phyloP scores from a whole-genome alignment of 2,797 vertebrate species.

The Enteromius unitaeniatus region DNA sequence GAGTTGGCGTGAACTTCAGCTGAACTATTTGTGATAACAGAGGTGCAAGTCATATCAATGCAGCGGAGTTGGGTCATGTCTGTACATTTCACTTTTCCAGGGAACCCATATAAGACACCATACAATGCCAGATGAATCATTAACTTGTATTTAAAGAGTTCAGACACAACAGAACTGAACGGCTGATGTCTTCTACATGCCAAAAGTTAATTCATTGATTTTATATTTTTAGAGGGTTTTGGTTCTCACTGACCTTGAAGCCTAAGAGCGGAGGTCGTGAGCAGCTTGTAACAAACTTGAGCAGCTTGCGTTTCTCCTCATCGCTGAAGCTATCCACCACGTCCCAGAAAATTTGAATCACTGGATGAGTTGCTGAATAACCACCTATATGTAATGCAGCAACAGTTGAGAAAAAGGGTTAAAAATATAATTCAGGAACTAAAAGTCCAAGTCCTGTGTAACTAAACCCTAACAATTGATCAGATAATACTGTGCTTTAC shows the following conservation, averaged over 20 bases:
- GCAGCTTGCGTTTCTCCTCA: conserved; percentile 94
- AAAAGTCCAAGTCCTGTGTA: background rate
- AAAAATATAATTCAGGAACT: background rate
- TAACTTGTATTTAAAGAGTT: background rate
- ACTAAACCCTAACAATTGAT: background rate
- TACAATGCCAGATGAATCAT: conserved; percentile 18
- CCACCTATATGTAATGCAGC: conserved; percentile 79
- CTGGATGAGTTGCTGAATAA: conserved; percentile 92
- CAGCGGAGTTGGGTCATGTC: conserved; percentile 3
- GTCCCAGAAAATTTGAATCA: conserved; percentile 96
- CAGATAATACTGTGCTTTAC: background rate
- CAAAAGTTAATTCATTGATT: background rate
- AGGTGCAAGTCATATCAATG: background rate
- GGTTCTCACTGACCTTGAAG: conserved; percentile 86
- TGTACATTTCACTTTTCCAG: conserved; percentile 25
- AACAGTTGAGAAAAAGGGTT: background rate
- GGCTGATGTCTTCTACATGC: background rate
- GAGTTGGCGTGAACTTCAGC: conserved; percentile 17
- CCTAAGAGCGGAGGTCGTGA: conserved; percentile 95
- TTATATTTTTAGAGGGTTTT: background rate
- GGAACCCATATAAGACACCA: conserved; percentile 7
- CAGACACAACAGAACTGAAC: conserved; percentile 11
- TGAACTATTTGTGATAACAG: conserved; percentile 27
- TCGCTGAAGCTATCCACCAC: conserved; percentile 96
- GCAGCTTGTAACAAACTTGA: conserved; percentile 97